Conservation (phyloP, 2,888 invertebrate genomes). For the Atherix ibis region DNA sequence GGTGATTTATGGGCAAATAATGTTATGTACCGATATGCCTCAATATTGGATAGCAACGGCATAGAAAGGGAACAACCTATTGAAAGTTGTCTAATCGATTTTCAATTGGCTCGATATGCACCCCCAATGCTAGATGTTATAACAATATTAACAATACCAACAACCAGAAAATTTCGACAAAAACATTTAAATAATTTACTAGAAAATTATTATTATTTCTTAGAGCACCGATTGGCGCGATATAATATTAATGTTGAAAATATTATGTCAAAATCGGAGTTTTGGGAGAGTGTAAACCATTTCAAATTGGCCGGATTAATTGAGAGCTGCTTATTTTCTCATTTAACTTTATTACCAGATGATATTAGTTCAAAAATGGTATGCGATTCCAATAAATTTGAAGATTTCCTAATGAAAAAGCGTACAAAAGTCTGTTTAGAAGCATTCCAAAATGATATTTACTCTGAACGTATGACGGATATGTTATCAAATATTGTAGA, state of each 20-base stretch:
- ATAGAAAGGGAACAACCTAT: constrained; percentile 29
- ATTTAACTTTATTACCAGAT: constrained; percentile 39
- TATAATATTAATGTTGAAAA: constrained; percentile 30
- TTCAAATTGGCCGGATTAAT: constrained; percentile 39
- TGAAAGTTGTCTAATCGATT: constrained; percentile 50
- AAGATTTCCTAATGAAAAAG: constrained; percentile 37
- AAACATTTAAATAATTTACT: constrained; percentile 35
- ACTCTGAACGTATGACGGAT: constrained; percentile 36
- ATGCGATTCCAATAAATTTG: constrained; percentile 35
- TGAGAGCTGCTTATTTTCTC: constrained; percentile 37
- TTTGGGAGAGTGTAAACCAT: constrained; percentile 27
- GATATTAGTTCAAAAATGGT: constrained; percentile 35
- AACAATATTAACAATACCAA: constrained; percentile 35
- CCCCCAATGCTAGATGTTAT: constrained; percentile 48
- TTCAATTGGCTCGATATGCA: constrained; percentile 47
- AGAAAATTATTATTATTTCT: constrained; percentile 38
- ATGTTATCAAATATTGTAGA: constrained; percentile 41
- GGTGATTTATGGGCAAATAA: constrained; percentile 36
- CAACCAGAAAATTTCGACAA: constrained; percentile 30
- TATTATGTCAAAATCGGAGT: constrained; percentile 32
- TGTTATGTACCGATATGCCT: constrained; percentile 27
- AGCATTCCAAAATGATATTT: constrained; percentile 38
- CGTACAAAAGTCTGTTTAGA: constrained; percentile 38
- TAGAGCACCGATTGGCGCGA: constrained; percentile 31
- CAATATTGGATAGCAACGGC: constrained; percentile 6